Base-by-base conservation (phyloP, 1,140 invertebrate genomes). In the Yoshiicerus persimilis region DNA sequence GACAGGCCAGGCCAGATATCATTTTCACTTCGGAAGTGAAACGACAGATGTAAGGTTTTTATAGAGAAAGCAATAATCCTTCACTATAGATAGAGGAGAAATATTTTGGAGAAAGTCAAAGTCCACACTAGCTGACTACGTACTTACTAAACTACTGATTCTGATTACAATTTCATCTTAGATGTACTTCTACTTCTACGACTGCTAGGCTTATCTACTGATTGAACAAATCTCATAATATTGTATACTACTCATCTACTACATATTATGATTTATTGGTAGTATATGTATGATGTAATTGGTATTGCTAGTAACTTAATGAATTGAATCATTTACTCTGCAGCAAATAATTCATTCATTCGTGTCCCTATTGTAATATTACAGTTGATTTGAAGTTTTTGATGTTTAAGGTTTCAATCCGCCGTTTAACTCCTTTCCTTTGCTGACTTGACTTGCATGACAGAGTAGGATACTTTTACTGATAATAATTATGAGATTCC, bases 181-280 rank as follows among this genome's bases (percentile, higher is more conserved):
- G 20, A 56, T 56, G 47, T 56, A 56, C 6, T 56, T 20, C n/a
- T 16, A 5, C 47, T 56, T n/a, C 16, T 4, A 4, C 47, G 20
- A 56, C 47, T 20, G 47, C 39, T 41, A 70, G 23, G 64, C 23
- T 70, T 27, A 66, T 27, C 6, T 70, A 27, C 13, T 56, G 47
- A 56, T 56, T 56, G 75, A 38, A 80, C 75, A 23, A 80, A 80
- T 80, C 75, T 80, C 75, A 80, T 77, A 70, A 70, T 70, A 36
- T 36, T 32, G 30, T 80, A 32, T 80, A 36, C 75, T 27, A 80
- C 32, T 80, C 32, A 23, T 80, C 75, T 36, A 80, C 75, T 80
- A 80, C 70, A 32, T 77, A 77, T 36, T 36, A 36, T 36, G 32
- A 9, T 80, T 36, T 34, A 38, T 80, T 80, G 75, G 75, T 80